Evolutionary conservation across 1,140 invertebrate species (phyloP).

Genomic region (Araneus ventricosus): DNA sequence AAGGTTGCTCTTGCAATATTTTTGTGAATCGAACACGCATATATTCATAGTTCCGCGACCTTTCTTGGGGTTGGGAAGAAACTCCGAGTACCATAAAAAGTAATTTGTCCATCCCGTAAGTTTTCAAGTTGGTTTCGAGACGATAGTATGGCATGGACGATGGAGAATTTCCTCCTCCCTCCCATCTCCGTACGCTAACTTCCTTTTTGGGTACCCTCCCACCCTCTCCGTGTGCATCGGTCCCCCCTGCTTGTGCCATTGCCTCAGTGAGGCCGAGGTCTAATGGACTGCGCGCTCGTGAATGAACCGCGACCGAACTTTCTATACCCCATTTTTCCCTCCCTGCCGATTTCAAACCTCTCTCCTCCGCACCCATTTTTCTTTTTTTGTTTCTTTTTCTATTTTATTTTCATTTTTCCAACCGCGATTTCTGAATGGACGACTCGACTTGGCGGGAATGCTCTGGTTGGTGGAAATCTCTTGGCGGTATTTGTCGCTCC

Average conservation of each 20-base stretch:
- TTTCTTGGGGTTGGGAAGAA: no score
- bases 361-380: conserved; percentile 43
- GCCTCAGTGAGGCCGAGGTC: neutral
- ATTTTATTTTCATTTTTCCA: neutral
- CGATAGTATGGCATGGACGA: neutral
- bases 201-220: neutral
- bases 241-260: conserved; percentile 12
- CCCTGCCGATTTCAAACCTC: conserved; percentile 30
- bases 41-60: no score
- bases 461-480: conserved; percentile 39
- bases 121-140: no score
- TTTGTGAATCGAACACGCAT: no score
- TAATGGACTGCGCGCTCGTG: conserved; percentile 71
- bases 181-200: neutral
- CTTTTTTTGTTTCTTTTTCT: neutral
- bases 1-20: no score
- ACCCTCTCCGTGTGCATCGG: neutral
- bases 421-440: conserved; percentile 67
- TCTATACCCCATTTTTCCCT: conserved; percentile 22
- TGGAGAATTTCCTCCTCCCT: neutral
- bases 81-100: no score
- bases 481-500: conserved; percentile 53
- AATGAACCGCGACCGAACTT: conserved; percentile 56
- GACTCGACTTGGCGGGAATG: conserved; percentile 64
- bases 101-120: no score